Conservation (phyloP, 2,888 invertebrate species). For the Ornithoptera priamus region DNA sequence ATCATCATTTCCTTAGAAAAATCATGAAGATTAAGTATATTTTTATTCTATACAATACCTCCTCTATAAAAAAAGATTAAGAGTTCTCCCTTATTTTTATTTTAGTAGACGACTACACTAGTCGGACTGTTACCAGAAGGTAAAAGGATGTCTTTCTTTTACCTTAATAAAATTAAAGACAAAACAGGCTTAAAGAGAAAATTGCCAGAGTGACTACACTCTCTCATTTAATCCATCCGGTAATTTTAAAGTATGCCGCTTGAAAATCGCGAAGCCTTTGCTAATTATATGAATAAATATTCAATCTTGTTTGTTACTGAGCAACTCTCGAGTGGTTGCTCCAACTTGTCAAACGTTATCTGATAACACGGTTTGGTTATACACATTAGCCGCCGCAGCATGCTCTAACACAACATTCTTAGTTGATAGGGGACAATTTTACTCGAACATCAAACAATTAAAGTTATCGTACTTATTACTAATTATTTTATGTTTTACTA, state of each 20-base stretch:
- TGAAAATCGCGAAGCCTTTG: conserved; percentile 2
- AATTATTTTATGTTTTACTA: background rate
- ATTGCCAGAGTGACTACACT: background rate
- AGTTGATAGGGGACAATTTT: conserved; percentile 24
- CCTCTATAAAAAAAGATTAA: no score
- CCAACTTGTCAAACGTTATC: conserved; percentile 63
- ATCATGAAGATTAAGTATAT: no score
- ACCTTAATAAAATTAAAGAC: background rate
- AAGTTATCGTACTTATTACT: conserved; percentile 8
- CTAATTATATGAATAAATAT: conserved; percentile 30
- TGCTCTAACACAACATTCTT: conserved; percentile 29
- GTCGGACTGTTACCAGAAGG: no score
- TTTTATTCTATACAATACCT: no score
- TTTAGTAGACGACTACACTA: no score
- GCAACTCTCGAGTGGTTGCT: conserved; percentile 41
- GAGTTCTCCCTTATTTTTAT: no score
- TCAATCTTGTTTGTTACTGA: conserved; percentile 20
- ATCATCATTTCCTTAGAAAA: no score
- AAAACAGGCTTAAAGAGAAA: conserved; percentile 6
- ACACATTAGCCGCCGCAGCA: conserved; percentile 47
- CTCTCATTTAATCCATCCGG: conserved; percentile 3
- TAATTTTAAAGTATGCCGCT: background rate
- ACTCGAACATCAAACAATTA: conserved; percentile 19
- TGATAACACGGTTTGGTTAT: conserved; percentile 50
- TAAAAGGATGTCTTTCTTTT: no score